These are phyloP conservation scores for Drymodes brunneopygia DNA, from an alignment of 2,113 vertebrate species.

Conservation along the genomic window DNA sequence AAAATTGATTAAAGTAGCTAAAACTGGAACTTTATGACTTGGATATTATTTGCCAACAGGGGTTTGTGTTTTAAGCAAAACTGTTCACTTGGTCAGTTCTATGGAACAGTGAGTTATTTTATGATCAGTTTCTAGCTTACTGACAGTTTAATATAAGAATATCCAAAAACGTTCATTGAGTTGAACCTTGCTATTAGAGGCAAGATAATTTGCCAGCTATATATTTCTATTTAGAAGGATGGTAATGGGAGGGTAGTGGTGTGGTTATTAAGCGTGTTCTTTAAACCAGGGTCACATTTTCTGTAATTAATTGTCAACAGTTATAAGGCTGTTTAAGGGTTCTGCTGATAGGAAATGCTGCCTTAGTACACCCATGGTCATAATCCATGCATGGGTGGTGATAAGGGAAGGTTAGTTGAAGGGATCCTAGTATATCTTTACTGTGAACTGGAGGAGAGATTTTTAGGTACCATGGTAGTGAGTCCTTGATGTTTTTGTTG, in stretches of 20 bases:
- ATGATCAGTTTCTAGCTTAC: background rate
- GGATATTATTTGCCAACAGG: accelerated
- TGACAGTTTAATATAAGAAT: background rate
- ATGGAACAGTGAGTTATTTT: background rate
- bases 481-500: background rate
- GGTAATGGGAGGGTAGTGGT: background rate
- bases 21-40: background rate
- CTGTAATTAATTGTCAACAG: background rate
- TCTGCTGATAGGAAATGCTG: background rate
- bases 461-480: background rate
- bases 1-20: background rate
- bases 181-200: background rate
- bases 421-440: background rate
- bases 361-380: background rate
- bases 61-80: background rate
- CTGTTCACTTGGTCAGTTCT: background rate
- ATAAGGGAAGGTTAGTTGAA: background rate
- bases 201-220: background rate
- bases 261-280: background rate
- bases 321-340: background rate
- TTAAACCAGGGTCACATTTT: background rate
- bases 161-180: background rate
- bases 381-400: background rate
- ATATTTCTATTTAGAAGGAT: background rate
- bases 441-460: background rate